phyloP scores from a whole-genome alignment of 2,797 vertebrate genomes.

The Gymnoscopelus microlampas region DNA sequence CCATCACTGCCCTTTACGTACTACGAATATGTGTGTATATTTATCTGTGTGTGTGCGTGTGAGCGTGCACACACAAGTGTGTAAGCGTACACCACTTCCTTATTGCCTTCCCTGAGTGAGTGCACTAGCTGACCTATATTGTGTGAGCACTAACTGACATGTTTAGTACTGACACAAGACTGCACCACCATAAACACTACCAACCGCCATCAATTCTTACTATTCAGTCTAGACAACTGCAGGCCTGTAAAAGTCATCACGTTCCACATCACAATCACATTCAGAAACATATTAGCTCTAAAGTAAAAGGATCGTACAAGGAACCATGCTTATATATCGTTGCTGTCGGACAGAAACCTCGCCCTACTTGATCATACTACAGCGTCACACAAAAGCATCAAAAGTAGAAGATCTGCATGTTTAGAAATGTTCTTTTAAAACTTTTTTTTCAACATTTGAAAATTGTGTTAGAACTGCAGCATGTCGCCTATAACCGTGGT shows the following conservation, averaged over 20 bases:
- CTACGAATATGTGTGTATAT: constrained; percentile 8
- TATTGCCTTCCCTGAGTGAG: constrained; percentile 31
- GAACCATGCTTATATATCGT: background rate
- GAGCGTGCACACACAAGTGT: background rate
- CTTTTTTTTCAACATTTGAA: too few relatives aligned
- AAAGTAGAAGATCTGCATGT: too few relatives aligned
- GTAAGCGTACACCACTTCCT: background rate
- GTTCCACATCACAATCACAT: background rate
- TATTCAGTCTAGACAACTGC: constrained; percentile 3
- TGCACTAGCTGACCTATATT: constrained; percentile 38
- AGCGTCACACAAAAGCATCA: too few relatives aligned
- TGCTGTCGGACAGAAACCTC: too few relatives aligned
- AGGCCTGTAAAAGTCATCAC: background rate
- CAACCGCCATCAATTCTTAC: constrained; percentile 11
- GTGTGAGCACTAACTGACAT: constrained; percentile 35
- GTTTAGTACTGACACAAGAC: constrained; percentile 20
- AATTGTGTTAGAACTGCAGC: too few relatives aligned
- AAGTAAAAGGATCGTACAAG: background rate
- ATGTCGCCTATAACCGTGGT: too few relatives aligned
- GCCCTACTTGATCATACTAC: too few relatives aligned
- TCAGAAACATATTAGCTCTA: background rate
- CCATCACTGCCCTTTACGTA: too few relatives aligned
- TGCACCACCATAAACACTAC: constrained; percentile 5
- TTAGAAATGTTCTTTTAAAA: too few relatives aligned
- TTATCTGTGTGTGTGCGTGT: background rate